Evolutionary conservation across 2,888 invertebrate genomes (phyloP).

Genomic region (Caenorhabditis plicata): DNA sequence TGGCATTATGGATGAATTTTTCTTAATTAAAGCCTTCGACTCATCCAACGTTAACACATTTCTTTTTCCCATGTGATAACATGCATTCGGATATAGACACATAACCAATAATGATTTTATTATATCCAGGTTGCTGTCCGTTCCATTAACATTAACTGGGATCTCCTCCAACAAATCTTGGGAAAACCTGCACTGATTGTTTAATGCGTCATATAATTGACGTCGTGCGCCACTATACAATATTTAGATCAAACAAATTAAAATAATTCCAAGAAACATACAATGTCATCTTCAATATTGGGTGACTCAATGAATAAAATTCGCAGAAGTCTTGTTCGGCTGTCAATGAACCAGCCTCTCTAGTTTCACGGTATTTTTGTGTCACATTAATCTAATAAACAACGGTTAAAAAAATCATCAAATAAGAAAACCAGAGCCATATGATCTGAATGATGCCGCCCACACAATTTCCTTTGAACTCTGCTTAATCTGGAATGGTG

Average conservation of each 20-base stretch:
- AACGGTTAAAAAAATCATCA: not conserved
- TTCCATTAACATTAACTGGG: constrained; percentile 70
- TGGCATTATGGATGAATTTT: constrained; percentile 87
- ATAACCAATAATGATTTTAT: constrained; percentile 65
- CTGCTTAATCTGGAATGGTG: constrained; percentile 73
- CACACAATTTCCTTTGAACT: constrained; percentile 78
- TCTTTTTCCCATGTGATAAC: constrained; percentile 89
- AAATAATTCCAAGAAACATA: constrained; percentile 1
- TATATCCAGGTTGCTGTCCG: constrained; percentile 79
- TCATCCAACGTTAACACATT: constrained; percentile 87
- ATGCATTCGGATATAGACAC: constrained; percentile 94
- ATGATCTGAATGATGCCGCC: constrained; percentile 87
- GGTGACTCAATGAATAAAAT: constrained; percentile 83
- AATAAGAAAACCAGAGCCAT: constrained; percentile 76
- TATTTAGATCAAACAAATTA: not conserved
- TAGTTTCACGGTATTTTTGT: constrained; percentile 73
- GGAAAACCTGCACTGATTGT: constrained; percentile 79
- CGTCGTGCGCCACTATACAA: constrained; percentile 72
- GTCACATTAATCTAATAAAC: constrained; percentile 76
- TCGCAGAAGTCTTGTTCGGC: constrained; percentile 83
- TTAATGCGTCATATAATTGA: constrained; percentile 75
- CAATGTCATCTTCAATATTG: constrained; percentile 85
- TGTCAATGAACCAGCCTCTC: constrained; percentile 67
- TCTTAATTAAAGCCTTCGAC: constrained; percentile 90
- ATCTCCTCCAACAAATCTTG: constrained; percentile 78